A percentile compares a stretch with the other conserved stretches of the same genome.
These are phyloP conservation scores for Calliscelio sp. DNA, from an alignment of 2,888 invertebrate species.

Conservation along the genomic window DNA sequence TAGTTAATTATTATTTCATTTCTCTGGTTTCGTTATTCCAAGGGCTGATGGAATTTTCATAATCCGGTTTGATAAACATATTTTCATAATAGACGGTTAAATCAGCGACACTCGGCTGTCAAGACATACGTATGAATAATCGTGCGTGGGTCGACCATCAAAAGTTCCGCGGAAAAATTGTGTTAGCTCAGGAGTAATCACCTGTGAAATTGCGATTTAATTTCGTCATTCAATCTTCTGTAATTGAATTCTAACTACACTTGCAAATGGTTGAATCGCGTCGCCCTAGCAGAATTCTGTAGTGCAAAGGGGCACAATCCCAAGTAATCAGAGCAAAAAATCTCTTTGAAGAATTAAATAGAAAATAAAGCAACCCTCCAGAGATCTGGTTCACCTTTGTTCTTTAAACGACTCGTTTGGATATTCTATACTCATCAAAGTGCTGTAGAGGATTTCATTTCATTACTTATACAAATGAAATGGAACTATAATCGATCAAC, in stretches of 20 bases:
- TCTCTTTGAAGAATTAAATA: slow-evolving; percentile 62
- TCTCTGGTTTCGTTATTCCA: not conserved
- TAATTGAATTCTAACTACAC: slow-evolving; percentile 69
- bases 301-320: slow-evolving; percentile 59
- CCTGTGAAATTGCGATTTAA: slow-evolving; percentile 60
- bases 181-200: slow-evolving; percentile 56
- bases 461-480: slow-evolving; percentile 42
- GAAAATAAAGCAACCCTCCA: slow-evolving; percentile 64
- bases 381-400: slow-evolving; percentile 53
- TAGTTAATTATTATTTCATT: too few relatives aligned
- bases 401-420: slow-evolving; percentile 50
- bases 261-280: slow-evolving; percentile 48
- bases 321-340: slow-evolving; percentile 53
- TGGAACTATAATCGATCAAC: slow-evolving; percentile 48
- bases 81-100: not conserved
- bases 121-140: slow-evolving; percentile 5
- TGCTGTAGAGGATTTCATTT: slow-evolving; percentile 49
- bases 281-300: slow-evolving; percentile 43
- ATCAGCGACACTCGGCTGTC: slow-evolving; percentile 1
- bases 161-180: slow-evolving; percentile 46
- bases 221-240: slow-evolving; percentile 59
- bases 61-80: slow-evolving; percentile 26
- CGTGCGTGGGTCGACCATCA: slow-evolving; percentile 15
- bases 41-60: slow-evolving; percentile 14
- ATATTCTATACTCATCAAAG: slow-evolving; percentile 54